Conservation (phyloP, 2,113 vertebrate species). For the Gracilinanus agilis region DNA sequence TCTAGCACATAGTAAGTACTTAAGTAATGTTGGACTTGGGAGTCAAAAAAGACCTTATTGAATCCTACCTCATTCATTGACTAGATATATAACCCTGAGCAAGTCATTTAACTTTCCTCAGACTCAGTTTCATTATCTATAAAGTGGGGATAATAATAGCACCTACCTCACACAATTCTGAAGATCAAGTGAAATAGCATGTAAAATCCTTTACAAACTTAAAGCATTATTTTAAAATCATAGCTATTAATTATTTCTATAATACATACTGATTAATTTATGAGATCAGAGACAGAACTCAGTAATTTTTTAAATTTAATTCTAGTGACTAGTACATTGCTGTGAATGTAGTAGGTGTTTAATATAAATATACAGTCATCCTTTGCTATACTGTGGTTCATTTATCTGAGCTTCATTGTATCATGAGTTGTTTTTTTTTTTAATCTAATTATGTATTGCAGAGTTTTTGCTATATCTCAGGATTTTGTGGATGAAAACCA, state of each 20-base stretch:
- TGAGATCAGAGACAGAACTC: background rate
- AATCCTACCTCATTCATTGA: background rate
- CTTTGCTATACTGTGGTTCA: too few species aligned
- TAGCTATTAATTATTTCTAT: background rate
- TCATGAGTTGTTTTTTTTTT: too few species aligned
- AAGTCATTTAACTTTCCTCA: background rate
- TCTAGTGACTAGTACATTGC: background rate
- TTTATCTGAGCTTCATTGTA: too few species aligned
- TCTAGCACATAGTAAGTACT: background rate
- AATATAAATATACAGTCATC: background rate
- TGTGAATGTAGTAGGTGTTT: background rate
- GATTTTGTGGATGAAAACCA: too few species aligned
- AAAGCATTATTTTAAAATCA: background rate
- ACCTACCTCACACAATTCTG: background rate
- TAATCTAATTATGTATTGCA: too few species aligned
- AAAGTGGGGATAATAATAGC: background rate
- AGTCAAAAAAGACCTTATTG: background rate
- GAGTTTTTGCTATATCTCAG: too few species aligned
- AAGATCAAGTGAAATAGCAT: background rate
- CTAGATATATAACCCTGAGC: background rate
- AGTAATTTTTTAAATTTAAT: background rate
- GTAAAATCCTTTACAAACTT: background rate
- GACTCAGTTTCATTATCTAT: background rate
- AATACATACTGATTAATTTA: background rate
- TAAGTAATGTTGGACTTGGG: background rate